These are phyloP conservation scores for Drosophila biarmipes DNA, from an alignment of 1,140 invertebrate species.

Conservation along the genomic window DNA sequence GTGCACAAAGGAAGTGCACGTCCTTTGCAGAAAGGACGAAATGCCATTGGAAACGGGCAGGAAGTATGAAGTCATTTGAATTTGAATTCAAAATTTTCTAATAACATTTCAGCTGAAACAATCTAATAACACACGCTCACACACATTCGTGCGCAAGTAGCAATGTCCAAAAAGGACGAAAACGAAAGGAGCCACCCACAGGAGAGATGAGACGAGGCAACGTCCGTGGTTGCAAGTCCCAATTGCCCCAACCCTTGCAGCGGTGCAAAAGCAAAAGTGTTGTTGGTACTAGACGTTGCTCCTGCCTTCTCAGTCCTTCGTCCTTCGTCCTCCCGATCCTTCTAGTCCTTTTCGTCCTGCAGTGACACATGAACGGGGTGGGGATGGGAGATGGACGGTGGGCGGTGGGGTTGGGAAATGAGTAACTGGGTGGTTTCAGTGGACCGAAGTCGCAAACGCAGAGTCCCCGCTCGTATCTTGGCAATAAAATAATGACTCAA, in stretches of 20 bases:
- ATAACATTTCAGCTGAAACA: conserved; percentile 82
- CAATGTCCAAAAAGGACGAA: conserved; percentile 60
- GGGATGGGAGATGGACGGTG: too few species aligned
- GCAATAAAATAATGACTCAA: conserved; percentile 83
- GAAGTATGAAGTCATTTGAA: conserved; percentile 81
- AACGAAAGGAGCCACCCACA: conserved; percentile 69
- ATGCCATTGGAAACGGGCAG: conserved; percentile 23
- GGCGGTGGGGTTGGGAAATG: neutral
- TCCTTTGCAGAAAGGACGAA: conserved; percentile 36
- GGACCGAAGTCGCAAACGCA: conserved; percentile 47
- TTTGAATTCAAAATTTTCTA: conserved; percentile 83
- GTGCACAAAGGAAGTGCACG: conserved; percentile 62
- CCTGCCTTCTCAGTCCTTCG: conserved; percentile 2
- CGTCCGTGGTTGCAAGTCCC: conserved; percentile 30
- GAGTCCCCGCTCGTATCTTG: conserved; percentile 67
- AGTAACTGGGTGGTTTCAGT: neutral
- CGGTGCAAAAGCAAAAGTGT: conserved; percentile 74
- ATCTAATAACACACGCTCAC: conserved; percentile 72
- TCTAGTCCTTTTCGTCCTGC: conserved; percentile 43
- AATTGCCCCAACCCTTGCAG: conserved; percentile 6
- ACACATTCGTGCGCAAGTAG: conserved; percentile 16
- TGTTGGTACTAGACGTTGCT: conserved; percentile 38
- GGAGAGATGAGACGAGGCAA: conserved; percentile 51
- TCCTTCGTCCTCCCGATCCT: conserved; percentile 4
- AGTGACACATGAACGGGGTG: conserved; percentile 27